Evolutionary conservation across 2,888 invertebrate species (phyloP).

Genomic region (Saturnia japonica): DNA sequence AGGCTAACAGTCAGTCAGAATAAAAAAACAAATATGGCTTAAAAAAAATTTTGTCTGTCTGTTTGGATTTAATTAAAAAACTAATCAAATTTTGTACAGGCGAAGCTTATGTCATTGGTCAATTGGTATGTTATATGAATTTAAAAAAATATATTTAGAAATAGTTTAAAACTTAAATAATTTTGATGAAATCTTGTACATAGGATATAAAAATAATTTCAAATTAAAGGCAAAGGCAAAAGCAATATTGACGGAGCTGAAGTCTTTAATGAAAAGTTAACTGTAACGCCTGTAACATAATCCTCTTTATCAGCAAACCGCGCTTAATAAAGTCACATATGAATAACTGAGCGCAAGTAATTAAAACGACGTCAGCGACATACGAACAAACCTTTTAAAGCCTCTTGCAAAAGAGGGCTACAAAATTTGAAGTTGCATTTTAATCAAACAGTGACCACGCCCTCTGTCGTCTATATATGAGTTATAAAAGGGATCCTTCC

Average conservation of each 20-base stretch:
- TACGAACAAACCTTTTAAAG: slow-evolving; percentile 54
- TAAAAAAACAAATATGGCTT: no score
- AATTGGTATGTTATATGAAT: no score
- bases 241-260: slow-evolving; percentile 16
- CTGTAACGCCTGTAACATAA: slow-evolving; percentile 38
- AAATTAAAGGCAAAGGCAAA: slow-evolving; percentile 13
- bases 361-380: slow-evolving; percentile 63
- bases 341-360: slow-evolving; percentile 64
- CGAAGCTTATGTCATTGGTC: no score
- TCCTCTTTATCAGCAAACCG: slow-evolving; percentile 47
- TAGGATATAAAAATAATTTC: not conserved
- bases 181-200: no score
- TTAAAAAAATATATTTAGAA: no score
- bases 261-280: slow-evolving; percentile 39
- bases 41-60: no score
- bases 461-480: slow-evolving; percentile 69
- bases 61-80: no score
- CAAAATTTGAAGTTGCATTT: slow-evolving; percentile 65
- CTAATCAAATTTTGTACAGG: no score
- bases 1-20: no score
- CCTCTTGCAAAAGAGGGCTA: slow-evolving; percentile 54
- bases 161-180: no score
- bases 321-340: slow-evolving; percentile 59
- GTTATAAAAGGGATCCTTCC: slow-evolving; percentile 68
- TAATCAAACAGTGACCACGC: slow-evolving; percentile 75